Evolutionary conservation across 2,113 vertebrate genomes (phyloP).

Genomic region (Gorsachius goisagi): DNA sequence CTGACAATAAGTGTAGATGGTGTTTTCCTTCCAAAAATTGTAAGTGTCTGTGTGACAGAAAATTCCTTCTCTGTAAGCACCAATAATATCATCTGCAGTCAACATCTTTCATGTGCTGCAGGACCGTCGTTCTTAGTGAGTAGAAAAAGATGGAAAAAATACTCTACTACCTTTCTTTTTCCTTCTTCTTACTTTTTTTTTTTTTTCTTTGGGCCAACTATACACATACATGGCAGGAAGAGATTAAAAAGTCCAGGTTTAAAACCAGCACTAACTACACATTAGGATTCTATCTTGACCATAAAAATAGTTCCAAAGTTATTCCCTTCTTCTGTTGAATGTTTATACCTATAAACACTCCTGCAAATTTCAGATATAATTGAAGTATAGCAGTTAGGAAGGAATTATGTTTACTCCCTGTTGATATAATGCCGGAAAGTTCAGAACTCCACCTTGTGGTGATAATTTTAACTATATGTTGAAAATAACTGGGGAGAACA

Average conservation of each 20-base stretch:
- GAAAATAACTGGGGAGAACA: neutral
- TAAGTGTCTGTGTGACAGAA: neutral
- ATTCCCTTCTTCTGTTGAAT: neutral
- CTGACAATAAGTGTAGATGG: neutral
- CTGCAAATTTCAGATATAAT: neutral
- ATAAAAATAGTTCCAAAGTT: neutral
- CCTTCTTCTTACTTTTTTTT: too few relatives aligned
- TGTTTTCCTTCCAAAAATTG: neutral
- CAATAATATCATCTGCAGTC: neutral
- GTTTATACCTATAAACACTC: neutral
- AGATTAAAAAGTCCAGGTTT: neutral
- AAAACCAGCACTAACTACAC: neutral
- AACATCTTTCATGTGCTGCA: neutral
- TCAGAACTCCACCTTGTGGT: constrained; percentile 65
- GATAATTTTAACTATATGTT: constrained; percentile 2
- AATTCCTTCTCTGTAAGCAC: neutral
- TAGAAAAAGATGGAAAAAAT: neutral
- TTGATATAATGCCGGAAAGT: constrained; percentile 3
- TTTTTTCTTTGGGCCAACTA: neutral
- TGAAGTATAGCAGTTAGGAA: neutral
- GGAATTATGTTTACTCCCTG: neutral
- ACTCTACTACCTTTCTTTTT: neutral
- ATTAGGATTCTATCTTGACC: neutral
- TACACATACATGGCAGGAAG: neutral
- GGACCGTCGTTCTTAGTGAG: neutral